Conservation (phyloP, 1,140 invertebrate genomes). For the Palaemon carinicauda region DNA sequence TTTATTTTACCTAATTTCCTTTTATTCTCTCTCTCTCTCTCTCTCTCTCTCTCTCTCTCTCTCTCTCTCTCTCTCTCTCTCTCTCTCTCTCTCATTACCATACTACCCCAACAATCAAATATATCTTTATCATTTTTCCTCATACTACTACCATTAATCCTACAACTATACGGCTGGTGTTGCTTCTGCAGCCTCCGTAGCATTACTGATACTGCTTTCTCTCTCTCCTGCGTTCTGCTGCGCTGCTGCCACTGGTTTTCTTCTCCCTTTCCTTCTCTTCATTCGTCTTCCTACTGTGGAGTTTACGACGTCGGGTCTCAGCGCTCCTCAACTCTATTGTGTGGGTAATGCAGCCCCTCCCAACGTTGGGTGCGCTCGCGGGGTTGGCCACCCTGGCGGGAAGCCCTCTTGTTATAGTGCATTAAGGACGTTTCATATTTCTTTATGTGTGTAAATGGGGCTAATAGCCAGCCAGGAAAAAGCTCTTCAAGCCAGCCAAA, state of each 20-base stretch:
- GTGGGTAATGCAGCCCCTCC: conserved; percentile 44
- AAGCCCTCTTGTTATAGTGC: conserved; percentile 57
- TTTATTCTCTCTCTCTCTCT: no score
- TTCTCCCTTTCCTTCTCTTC: not conserved
- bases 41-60: no score
- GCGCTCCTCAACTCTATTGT: conserved; percentile 23
- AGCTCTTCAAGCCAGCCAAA: conserved; percentile 54
- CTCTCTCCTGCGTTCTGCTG: conserved; percentile 9
- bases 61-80: no score
- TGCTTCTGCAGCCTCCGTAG: not conserved
- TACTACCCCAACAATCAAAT: no score
- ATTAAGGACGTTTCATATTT: conserved; percentile 59
- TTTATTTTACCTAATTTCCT: no score
- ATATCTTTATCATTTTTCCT: no score
- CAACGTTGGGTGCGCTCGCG: conserved; percentile 39
- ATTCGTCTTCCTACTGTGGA: conserved; percentile 15
- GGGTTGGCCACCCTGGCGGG: conserved; percentile 49
- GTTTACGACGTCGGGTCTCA: conserved; percentile 17
- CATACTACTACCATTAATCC: no score
- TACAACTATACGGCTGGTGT: no score
- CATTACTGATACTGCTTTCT: not conserved
- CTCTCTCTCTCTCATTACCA: no score
- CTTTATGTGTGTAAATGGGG: conserved; percentile 59
- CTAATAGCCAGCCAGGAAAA: conserved; percentile 57
- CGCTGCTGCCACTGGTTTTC: not conserved